Evolutionary conservation across 2,888 invertebrate species (phyloP).

Genomic region (Agrotis clavis): DNA sequence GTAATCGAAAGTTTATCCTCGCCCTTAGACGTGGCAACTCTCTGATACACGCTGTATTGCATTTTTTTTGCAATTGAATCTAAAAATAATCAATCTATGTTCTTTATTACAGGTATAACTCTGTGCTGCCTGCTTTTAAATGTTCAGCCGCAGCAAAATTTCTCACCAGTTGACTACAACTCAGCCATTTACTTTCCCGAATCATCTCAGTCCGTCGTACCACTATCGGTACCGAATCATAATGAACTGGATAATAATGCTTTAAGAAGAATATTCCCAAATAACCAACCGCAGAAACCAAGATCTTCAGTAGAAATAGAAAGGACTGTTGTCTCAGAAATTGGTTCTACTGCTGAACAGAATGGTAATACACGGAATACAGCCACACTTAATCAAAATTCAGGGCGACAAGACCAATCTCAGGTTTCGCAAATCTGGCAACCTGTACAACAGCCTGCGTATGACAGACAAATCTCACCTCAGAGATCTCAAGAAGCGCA

Average conservation of each 20-base stretch:
- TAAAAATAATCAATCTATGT: conserved; percentile 1
- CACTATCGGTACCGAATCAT: not conserved
- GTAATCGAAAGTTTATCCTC: too few species aligned
- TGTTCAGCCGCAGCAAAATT: conserved; percentile 48
- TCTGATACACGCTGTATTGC: too few species aligned
- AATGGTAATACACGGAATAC: not conserved
- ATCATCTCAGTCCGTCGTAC: conserved; percentile 19
- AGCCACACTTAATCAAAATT: not conserved
- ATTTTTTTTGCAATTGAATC: not conserved
- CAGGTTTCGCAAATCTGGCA: not conserved
- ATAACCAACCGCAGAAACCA: not conserved
- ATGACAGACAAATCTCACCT: not conserved
- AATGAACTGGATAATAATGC: conserved; percentile 6
- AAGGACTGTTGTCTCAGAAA: conserved; percentile 45
- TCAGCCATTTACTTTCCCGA: conserved; percentile 64
- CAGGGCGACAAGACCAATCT: not conserved
- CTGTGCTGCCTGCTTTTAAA: conserved; percentile 53
- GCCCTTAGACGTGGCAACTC: too few species aligned
- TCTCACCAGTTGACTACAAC: conserved; percentile 23
- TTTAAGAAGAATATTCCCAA: conserved; percentile 14
- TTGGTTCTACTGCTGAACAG: conserved; percentile 4
- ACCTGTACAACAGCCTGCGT: not conserved
- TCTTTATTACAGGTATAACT: conserved; percentile 57
- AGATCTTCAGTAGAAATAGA: conserved; percentile 35
- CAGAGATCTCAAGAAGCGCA: not conserved